Percentiles rank a stretch among this genome's conserved stretches.
phyloP scores from a whole-genome alignment of 1,140 invertebrate genomes.

The Heliconius hewitsoni region DNA sequence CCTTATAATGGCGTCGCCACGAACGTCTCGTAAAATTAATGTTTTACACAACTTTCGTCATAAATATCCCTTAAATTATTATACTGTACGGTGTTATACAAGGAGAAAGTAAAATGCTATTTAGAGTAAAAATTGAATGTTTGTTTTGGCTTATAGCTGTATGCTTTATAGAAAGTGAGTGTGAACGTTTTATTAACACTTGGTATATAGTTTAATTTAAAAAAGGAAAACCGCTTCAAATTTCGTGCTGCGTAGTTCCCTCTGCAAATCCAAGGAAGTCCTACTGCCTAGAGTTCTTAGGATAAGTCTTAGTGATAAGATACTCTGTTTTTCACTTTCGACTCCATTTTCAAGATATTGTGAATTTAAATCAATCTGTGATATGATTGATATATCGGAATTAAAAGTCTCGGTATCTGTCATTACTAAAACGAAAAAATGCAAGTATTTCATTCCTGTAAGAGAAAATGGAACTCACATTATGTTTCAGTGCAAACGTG shows the following conservation, averaged over 20 bases:
- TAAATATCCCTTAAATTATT: constrained; percentile 8
- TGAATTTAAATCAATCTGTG: too few species aligned
- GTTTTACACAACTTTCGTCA: constrained; percentile 2
- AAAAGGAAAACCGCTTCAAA: not conserved
- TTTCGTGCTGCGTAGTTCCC: not conserved
- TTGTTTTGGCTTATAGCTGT: not conserved
- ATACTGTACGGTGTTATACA: not conserved
- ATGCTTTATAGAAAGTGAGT: not conserved
- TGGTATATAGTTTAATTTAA: too few species aligned
- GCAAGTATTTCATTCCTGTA: not conserved
- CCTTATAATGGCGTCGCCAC: not conserved
- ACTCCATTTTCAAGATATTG: not conserved
- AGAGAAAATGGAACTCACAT: not conserved
- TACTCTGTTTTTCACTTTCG: not conserved
- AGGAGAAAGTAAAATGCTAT: constrained; percentile 9
- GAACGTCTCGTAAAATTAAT: constrained; percentile 11
- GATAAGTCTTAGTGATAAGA: not conserved
- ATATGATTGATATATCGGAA: too few species aligned
- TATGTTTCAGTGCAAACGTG: too few species aligned
- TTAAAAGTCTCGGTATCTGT: too few species aligned
- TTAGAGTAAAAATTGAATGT: not conserved
- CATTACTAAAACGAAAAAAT: not conserved
- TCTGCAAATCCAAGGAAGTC: not conserved
- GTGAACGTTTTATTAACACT: too few species aligned
- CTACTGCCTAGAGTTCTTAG: not conserved